Evolutionary conservation across 1,140 invertebrate genomes (phyloP).

Genomic region (Thaumatotibia leucotreta): DNA sequence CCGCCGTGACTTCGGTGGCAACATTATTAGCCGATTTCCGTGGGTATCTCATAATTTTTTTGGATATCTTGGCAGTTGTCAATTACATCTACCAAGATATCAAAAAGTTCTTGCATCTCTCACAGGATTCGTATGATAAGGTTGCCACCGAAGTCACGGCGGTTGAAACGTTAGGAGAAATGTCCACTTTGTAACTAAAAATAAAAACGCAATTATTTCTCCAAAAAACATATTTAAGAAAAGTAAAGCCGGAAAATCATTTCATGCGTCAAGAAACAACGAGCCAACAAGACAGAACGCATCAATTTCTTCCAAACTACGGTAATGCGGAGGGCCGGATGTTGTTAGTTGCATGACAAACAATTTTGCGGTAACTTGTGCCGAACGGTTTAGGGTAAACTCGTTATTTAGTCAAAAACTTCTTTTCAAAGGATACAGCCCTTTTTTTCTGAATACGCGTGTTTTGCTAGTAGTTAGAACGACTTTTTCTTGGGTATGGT

Average conservation of each 20-base stretch:
- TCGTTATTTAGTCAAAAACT: too few species aligned
- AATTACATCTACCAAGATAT: too few species aligned
- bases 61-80: too few species aligned
- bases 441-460: too few species aligned
- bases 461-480: too few species aligned
- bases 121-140: not conserved
- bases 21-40: too few species aligned
- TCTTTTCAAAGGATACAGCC: too few species aligned
- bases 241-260: not conserved
- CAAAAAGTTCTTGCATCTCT: too few species aligned
- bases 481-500: too few species aligned
- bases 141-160: too few species aligned
- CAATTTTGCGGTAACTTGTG: not conserved
- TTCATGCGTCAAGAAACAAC: not conserved
- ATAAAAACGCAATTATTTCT: not conserved
- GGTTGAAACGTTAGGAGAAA: not conserved
- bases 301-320: not conserved
- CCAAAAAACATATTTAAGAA: not conserved
- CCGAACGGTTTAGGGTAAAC: not conserved
- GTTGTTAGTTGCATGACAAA: not conserved
- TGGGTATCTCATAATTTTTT: too few species aligned
- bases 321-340: not conserved
- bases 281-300: not conserved
- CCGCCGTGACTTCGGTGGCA: too few species aligned
- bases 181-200: not conserved